Percentiles rank a stretch among this genome's conserved stretches.
Evolutionary conservation across 1,140 invertebrate genomes (phyloP).

Genomic region (Trachelipus rathkii): DNA sequence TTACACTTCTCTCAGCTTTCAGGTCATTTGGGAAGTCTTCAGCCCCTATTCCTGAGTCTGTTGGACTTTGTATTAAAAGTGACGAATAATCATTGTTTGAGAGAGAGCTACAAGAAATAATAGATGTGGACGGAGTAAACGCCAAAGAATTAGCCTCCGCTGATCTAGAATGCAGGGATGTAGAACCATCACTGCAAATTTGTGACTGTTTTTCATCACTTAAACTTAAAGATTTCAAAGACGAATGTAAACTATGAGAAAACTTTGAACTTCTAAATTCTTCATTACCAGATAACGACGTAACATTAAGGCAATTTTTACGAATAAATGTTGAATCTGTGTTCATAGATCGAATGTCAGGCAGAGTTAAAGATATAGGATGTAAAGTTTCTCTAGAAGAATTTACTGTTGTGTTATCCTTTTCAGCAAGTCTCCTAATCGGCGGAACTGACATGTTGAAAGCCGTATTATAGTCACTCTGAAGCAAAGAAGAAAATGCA

Average conservation of each 20-base stretch:
- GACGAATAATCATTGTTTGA: not conserved
- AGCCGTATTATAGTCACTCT: not conserved
- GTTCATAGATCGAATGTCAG: not conserved
- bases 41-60: not conserved
- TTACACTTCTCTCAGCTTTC: not conserved
- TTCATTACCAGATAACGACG: not conserved
- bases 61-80: not conserved
- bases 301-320: not conserved
- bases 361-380: not conserved
- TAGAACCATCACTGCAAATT: too few relatives aligned
- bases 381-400: not conserved
- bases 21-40: not conserved
- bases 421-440: not conserved
- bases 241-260: too few relatives aligned
- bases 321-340: not conserved
- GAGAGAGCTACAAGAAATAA: not conserved
- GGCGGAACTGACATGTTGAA: not conserved
- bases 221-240: too few relatives aligned
- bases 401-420: not conserved
- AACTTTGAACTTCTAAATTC: too few relatives aligned
- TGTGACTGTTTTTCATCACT: too few relatives aligned
- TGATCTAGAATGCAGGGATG: too few relatives aligned
- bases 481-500: not conserved
- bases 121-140: not conserved
- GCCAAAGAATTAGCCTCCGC: not conserved